phyloP scores from a whole-genome alignment of 2,888 invertebrate species.

The Rhamphomyia laevipes region DNA sequence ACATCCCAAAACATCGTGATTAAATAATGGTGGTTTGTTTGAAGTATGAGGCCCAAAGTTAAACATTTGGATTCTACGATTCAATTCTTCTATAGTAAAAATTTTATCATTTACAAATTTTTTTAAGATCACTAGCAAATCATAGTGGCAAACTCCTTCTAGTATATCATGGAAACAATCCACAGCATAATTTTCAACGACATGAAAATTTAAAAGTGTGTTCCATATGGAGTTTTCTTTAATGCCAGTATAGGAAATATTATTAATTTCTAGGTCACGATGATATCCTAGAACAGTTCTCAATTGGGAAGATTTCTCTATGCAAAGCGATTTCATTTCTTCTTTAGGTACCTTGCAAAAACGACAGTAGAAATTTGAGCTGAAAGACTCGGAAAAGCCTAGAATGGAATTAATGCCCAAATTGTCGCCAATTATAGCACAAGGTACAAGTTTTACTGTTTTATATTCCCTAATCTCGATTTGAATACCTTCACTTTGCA shows the following conservation, averaged over 20 bases:
- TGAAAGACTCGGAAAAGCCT: slow-evolving; percentile 12
- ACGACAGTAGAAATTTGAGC: slow-evolving; percentile 11
- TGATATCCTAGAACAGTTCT: slow-evolving; percentile 3
- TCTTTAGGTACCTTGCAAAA: slow-evolving; percentile 11
- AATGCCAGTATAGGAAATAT: slow-evolving; percentile 9
- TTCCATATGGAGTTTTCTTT: slow-evolving; percentile 8
- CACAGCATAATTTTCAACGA: slow-evolving; percentile 10
- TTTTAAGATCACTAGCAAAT: slow-evolving; percentile 10
- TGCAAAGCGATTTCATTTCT: slow-evolving; percentile 2
- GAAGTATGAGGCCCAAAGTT: slow-evolving; percentile 2
- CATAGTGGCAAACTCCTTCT: slow-evolving; percentile 14
- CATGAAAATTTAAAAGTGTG: slow-evolving; percentile 10
- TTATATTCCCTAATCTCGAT: slow-evolving; percentile 6
- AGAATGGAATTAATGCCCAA: slow-evolving; percentile 12
- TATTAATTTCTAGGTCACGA: slow-evolving; percentile 2
- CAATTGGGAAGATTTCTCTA: slow-evolving; percentile 1
- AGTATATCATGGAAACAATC: slow-evolving; percentile 14
- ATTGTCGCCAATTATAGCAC: slow-evolving; percentile 10
- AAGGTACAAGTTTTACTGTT: slow-evolving; percentile 7
- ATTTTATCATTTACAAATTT: slow-evolving; percentile 6
- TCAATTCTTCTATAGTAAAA: slow-evolving; percentile 11
- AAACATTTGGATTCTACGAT: slow-evolving; percentile 12
- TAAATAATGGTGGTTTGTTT: slow-evolving; percentile 6
- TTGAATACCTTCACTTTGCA: slow-evolving; percentile 10
- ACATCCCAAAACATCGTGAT: slow-evolving; percentile 1